These are phyloP conservation scores for Chaetorhynchus papuensis DNA, from an alignment of 2,113 vertebrate genomes.

Conservation along the genomic window DNA sequence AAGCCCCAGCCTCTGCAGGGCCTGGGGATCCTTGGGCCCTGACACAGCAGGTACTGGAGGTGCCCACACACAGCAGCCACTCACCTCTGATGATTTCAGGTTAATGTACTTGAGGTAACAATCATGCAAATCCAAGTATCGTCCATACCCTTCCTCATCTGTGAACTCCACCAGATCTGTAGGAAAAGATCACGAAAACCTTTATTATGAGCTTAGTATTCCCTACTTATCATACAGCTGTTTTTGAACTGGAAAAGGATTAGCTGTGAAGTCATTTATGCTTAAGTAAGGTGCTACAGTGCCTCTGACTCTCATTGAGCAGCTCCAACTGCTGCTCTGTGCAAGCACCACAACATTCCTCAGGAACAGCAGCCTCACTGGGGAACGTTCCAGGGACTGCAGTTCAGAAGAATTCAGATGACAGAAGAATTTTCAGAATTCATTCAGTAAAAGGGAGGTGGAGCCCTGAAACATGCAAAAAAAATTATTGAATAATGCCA, in stretches of 20 bases:
- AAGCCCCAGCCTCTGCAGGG: not conserved
- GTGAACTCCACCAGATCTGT: conserved; percentile 96
- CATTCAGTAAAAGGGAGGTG: not conserved
- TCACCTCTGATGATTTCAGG: conserved; percentile 89
- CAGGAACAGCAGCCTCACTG: not conserved
- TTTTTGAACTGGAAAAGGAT: not conserved
- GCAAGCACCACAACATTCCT: not conserved
- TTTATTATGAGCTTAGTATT: not conserved
- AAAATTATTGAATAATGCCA: not conserved
- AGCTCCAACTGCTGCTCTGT: not conserved
- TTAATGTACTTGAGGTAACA: conserved; percentile 98
- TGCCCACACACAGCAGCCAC: not conserved
- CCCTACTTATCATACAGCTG: not conserved
- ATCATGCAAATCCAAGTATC: conserved; percentile 94
- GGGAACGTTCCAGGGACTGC: not conserved
- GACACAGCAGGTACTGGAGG: not conserved
- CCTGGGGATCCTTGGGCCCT: not conserved
- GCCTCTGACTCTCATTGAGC: not conserved
- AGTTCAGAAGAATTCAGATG: not conserved
- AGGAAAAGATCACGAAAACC: not conserved
- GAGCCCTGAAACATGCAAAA: not conserved
- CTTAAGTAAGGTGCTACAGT: not conserved
- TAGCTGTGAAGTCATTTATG: not conserved
- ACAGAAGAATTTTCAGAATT: not conserved
- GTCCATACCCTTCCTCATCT: conserved; percentile 95